Conservation (phyloP, 2,113 vertebrate genomes). For the Catharus bicknelli region DNA sequence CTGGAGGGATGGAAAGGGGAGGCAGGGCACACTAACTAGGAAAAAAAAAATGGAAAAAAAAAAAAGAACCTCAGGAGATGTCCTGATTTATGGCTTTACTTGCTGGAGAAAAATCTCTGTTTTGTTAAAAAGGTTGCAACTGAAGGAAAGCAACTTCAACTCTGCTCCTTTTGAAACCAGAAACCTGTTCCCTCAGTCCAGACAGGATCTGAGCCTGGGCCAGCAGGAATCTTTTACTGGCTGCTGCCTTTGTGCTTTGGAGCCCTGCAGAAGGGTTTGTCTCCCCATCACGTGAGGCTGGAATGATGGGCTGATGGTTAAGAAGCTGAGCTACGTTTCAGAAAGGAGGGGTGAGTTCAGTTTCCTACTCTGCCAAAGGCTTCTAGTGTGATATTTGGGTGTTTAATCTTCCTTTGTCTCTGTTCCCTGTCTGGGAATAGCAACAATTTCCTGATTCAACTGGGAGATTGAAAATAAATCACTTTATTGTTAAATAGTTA, state of each 20-base stretch:
- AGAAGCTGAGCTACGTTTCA: conserved; percentile 24
- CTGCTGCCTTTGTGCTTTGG: conserved; percentile 35
- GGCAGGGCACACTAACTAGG: conserved; percentile 8
- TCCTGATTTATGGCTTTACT: conserved; percentile 68
- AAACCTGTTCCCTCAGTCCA: conserved; percentile 54
- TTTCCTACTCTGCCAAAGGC: conserved; percentile 45
- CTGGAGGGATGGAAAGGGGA: conserved; percentile 62
- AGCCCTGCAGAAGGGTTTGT: conserved; percentile 14
- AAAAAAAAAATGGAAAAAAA: background rate
- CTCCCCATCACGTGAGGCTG: background rate
- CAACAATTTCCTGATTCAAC: conserved; percentile 31
- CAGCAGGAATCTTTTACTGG: conserved; percentile 52
- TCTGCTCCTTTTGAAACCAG: conserved; percentile 66
- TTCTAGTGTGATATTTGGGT: conserved; percentile 37
- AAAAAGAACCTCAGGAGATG: conserved; percentile 27
- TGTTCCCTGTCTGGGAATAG: conserved; percentile 31
- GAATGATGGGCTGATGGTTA: conserved; percentile 13
- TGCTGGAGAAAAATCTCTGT: background rate
- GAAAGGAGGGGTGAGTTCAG: conserved; percentile 52
- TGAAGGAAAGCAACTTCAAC: conserved; percentile 7
- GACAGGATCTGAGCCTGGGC: conserved; percentile 49
- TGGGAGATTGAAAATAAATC: conserved; percentile 38
- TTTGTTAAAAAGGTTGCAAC: conserved; percentile 52
- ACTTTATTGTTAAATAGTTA: conserved; percentile 14
- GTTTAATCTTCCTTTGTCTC: conserved; percentile 54